Evolutionary conservation across 2,888 invertebrate species (phyloP), one percentile per base, ranked within the genome.

Genomic region (Mythimna lalbum): DNA sequence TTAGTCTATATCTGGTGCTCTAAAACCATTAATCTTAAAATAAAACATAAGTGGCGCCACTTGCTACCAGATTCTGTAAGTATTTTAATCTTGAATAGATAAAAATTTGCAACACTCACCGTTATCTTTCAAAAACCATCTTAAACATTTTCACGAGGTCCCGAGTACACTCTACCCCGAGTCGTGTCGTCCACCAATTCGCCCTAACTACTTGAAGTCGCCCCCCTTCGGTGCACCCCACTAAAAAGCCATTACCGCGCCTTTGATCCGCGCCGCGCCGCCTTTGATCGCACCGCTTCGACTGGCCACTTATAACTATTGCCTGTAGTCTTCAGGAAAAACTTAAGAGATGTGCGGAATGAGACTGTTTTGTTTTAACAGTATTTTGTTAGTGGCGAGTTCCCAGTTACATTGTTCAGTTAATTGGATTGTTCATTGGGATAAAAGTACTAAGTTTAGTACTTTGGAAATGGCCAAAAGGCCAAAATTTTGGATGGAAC

Each of bases 181-280:
- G 81, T 85, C 84, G 53, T 61, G 33, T 23, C 59, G 69, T 72
- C 69, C 78, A 81, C 79, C 63, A 67, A 81, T 86, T 81, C 86
- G 78, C 92, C 92, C 91, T 86, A 87, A 89, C 91, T 90, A 91
- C 94, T 93, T 89, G 88, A 90, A 85, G 82, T 69, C 80, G 80
- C 85, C 86, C 84, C 86, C 82, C 76, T 80, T 64, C 69, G 63
- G 80, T 86, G 80, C 87, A 82, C 88, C 89, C 88, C 91, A 90
- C 92, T 93, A 92, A 93, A 94, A 93, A 94, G 92, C 94, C 93
- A 94, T 95, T 94, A 94, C 88, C 84, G 85, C 86, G 89, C 89
- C 94, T 95, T 95, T 95, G 95, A 95, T 93, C 89, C 92, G 86
- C 86, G 87, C 91, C 92, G 91, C 91, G 80, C 84, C 82, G 84